Evolutionary conservation across 2,888 invertebrate genomes (phyloP).

Genomic region (Agrilus biguttatus): DNA sequence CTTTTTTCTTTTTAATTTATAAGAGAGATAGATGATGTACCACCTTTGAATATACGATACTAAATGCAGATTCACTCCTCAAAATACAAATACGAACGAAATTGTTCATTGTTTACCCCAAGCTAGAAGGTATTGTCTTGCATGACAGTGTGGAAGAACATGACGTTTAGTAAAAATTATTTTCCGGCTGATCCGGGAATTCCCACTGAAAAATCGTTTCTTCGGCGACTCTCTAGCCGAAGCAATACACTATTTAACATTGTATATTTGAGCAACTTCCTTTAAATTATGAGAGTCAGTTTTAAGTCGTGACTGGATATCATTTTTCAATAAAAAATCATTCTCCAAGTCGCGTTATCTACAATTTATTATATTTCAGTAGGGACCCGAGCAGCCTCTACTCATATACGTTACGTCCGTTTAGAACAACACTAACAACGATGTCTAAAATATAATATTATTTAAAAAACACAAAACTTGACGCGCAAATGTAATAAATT

Average conservation of each 20-base stretch:
- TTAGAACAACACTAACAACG: too few relatives aligned
- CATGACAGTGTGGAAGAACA: constrained; percentile 19
- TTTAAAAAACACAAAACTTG: too few relatives aligned
- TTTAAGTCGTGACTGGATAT: too few relatives aligned
- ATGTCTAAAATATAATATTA: too few relatives aligned
- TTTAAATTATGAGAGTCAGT: constrained; percentile 11
- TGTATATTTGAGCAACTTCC: constrained; percentile 25
- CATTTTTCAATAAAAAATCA: too few relatives aligned
- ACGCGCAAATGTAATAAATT: too few relatives aligned
- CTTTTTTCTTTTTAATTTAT: constrained; percentile 13
- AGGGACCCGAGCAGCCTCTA: too few relatives aligned
- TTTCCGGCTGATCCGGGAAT: constrained; percentile 1
- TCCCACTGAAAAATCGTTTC: not conserved
- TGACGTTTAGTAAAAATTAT: constrained; percentile 11
- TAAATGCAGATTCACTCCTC: too few relatives aligned
- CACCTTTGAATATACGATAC: constrained; percentile 5
- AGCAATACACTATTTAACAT: not conserved
- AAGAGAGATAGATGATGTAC: constrained; percentile 30
- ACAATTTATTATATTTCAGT: too few relatives aligned
- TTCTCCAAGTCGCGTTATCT: too few relatives aligned
- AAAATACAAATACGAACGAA: too few relatives aligned
- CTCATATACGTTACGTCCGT: too few relatives aligned
- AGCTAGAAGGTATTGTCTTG: constrained; percentile 20
- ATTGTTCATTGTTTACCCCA: constrained; percentile 1
- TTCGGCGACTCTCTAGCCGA: constrained; percentile 6